Base-by-base conservation (phyloP, 2,888 invertebrate species). In the Platynereis dumerilii region DNA sequence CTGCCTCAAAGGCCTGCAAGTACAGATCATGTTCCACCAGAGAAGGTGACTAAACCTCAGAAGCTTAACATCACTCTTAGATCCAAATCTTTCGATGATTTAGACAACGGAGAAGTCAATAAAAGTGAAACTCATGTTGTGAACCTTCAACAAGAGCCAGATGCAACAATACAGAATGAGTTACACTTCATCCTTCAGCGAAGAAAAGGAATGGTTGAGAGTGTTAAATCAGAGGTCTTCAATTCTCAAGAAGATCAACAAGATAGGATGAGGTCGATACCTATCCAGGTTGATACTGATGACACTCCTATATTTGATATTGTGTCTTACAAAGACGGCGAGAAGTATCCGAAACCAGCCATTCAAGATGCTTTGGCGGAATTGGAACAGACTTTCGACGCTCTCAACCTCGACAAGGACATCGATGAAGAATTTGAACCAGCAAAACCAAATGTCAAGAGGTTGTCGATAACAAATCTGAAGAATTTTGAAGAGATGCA, bases 341-440 rank as follows among this genome's bases (percentile, higher is more conserved):
- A 73, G 44, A 69, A 65, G 27, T 69, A 64, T 39, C 76, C 75
- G 64, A 76, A 72, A 58, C 72, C 76, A 15, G 79, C 78, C 64
- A 72, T 82, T 3, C 70, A 75, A 55, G 80, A 80, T 59, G 80
- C 77, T 10, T 69, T 82, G 27, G 68, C 72, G 2, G 81, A 81
- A 57, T 72, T 82, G 28, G 81, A 82, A 58, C 72, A 74, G 65
- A 78, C 80, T 42, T 81, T 80, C 66, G 74, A 78, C 44, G 72
- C 71, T 48, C 60, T 81, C 27, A 72, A 79, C 64, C 64, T 79
- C 1, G 72, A 76, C 54, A 74, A 75, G 12, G 34, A 34, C 34
- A 34, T 34, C 58, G 75, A 75, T 2, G 62, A 62, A 5, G 44
- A 44, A 27, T 44, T 54, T 42, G 62, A 62, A 17, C 54, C 34